Percentiles rank a stretch among this genome's conserved stretches.
Conservation (phyloP, 2,888 invertebrate genomes). For the Acronicta aceris region DNA sequence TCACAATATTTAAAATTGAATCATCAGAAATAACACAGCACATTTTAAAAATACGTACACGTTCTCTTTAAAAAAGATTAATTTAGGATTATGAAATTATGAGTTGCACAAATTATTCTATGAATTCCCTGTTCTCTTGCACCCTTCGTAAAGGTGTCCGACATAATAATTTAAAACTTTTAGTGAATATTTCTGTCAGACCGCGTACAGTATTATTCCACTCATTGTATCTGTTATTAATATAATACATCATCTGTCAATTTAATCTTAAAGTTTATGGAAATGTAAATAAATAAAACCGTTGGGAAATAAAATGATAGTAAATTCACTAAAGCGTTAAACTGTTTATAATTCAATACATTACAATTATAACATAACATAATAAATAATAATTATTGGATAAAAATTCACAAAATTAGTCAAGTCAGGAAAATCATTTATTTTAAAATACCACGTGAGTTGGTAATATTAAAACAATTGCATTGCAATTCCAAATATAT, state of each 20-base stretch:
- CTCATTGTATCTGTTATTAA: slow-evolving; percentile 1
- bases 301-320: too few species aligned
- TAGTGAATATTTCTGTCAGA: background rate
- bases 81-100: slow-evolving; percentile 22
- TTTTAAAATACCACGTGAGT: too few species aligned
- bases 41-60: slow-evolving; percentile 18
- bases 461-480: too few species aligned
- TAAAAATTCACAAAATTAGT: background rate
- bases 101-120: slow-evolving; percentile 14
- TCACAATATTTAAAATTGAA: slow-evolving; percentile 23
- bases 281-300: too few species aligned
- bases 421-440: too few species aligned
- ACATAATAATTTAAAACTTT: too few species aligned
- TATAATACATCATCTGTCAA: background rate
- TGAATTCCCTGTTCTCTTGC: slow-evolving; percentile 23
- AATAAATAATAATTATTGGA: slow-evolving; percentile 1
- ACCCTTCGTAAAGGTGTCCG: slow-evolving; percentile 1
- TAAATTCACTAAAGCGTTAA: too few species aligned
- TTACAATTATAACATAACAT: background rate
- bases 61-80: slow-evolving; percentile 12
- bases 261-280: too few species aligned
- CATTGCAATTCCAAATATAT: too few species aligned
- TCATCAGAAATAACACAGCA: slow-evolving; percentile 8
- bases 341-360: background rate
- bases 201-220: background rate